Evolutionary conservation across 1,140 invertebrate species (phyloP), one percentile per base, ranked within the genome.

Genomic region (Sycophaga agraensis): DNA sequence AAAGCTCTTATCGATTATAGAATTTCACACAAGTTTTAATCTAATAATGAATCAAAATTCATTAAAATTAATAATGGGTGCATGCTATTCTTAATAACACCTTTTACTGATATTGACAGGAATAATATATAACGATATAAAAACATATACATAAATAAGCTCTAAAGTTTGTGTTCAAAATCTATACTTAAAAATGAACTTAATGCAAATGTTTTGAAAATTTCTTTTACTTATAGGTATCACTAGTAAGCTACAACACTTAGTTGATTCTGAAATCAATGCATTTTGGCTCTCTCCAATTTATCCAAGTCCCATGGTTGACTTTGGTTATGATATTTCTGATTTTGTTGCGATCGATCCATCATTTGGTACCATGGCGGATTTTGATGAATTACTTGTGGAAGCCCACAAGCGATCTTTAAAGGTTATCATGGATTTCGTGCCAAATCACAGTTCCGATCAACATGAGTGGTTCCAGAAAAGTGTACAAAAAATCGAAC

Each of bases 371-470:
- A 88, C 83, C 0, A 70, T 89, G 72, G 73, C 78, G n/a, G 86
- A 89, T 48, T 89, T 90, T 64, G 78, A 84, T 2, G 66, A 73
- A 0, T 74, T 90, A 2, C 55, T 84, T 24, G 64, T 43, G 0
- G 66, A 70, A 42, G 77, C 81, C 2, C 79, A 82, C 19, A 48
- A 58, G 4, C 40, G 72, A 11, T 66, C 60, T 0, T n/a, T 74
- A 4, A 74, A 69, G 37, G 65, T 66, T 80, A 75, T 91, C 1
- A 63, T 91, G 54, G 90, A 92, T 71, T 87, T 90, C 59, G 87
- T 91, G 5, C 90, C 91, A 1, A 92, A 93, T 73, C 89, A 92
- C 67, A 87, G 88, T 0, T 89, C 88, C 34, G 84, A 87, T 45
- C 71, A 87, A 51, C 86, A 88, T 45, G 75, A 83, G 22, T 92